Conservation (phyloP, 2,888 invertebrate genomes). For the Cephus nigrinus region DNA sequence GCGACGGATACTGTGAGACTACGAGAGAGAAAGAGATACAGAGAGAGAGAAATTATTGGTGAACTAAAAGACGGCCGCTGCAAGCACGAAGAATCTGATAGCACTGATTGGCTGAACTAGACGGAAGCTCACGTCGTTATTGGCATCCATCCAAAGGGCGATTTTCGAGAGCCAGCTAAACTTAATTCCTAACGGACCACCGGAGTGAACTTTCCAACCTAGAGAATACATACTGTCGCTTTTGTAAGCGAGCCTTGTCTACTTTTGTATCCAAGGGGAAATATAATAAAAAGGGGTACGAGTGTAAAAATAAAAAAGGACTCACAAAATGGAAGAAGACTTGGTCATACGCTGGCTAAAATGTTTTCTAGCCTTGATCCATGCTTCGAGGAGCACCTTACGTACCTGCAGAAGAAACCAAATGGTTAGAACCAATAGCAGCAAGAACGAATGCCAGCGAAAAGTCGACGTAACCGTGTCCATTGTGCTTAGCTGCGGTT, state of each 20-base stretch:
- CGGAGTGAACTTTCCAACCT: neutral
- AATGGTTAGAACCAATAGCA: neutral
- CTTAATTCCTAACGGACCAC: neutral
- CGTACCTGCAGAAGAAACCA: conserved; percentile 11
- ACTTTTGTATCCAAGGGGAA: too few species aligned
- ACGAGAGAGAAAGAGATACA: neutral
- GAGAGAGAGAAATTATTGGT: neutral
- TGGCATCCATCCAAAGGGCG: conserved; percentile 47
- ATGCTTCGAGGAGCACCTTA: neutral
- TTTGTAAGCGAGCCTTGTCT: neutral
- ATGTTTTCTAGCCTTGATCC: neutral
- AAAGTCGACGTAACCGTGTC: conserved; percentile 38
- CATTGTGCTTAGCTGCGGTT: conserved; percentile 46
- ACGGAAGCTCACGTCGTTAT: conserved; percentile 23
- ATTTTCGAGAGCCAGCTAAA: conserved; percentile 36
- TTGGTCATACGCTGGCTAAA: neutral
- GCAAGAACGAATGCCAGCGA: conserved; percentile 39
- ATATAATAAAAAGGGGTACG: neutral
- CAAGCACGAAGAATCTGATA: neutral
- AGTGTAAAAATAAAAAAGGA: conserved; percentile 12
- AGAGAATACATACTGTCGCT: neutral
- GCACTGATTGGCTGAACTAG: conserved; percentile 9
- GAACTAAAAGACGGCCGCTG: neutral
- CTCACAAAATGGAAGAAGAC: neutral
- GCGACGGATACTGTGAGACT: neutral